Conservation (phyloP, 92 coral and sea anemone species). For the Paragorgia papillata region DNA sequence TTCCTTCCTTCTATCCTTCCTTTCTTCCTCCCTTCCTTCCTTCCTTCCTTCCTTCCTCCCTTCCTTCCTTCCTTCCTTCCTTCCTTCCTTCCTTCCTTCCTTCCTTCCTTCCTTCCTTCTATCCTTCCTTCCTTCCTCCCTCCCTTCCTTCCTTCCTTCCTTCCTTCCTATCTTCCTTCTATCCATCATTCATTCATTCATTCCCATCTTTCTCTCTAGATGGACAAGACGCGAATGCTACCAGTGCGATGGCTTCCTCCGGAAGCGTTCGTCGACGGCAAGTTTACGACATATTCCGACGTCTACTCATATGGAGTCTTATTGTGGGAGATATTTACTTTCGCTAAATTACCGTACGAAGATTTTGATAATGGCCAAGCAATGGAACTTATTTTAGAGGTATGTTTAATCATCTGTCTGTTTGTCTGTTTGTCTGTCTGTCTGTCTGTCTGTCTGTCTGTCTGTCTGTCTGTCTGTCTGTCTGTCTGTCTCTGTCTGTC, state of each 20-base stretch:
- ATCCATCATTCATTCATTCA: too few relatives aligned
- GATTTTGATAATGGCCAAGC: slow-evolving; percentile 89
- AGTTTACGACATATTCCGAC: slow-evolving; percentile 91
- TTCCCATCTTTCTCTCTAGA: too few relatives aligned
- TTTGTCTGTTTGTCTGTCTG: too few relatives aligned
- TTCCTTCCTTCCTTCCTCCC: slow-evolving; percentile 22
- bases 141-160: too few relatives aligned
- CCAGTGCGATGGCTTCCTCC: slow-evolving; percentile 99
- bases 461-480: too few relatives aligned
- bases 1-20: not conserved
- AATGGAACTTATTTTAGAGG: slow-evolving; percentile 81
- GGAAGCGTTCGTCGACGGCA: slow-evolving; percentile 89
- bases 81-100: not conserved
- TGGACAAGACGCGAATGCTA: slow-evolving; percentile 54
- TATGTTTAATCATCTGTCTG: slow-evolving; percentile 35
- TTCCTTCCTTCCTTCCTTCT: too few relatives aligned
- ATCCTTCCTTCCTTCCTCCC: not conserved
- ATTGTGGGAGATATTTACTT: slow-evolving; percentile 91
- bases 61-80: not conserved
- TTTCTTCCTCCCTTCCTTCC: too few relatives aligned
- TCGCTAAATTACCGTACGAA: slow-evolving; percentile 84
- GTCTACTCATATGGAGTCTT: slow-evolving; percentile 92
- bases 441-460: not conserved
- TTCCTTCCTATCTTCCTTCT: too few relatives aligned
- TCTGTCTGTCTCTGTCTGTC: too few relatives aligned